Evolutionary conservation across 2,888 invertebrate genomes (phyloP).

Genomic region (Notodonta ziczac): DNA sequence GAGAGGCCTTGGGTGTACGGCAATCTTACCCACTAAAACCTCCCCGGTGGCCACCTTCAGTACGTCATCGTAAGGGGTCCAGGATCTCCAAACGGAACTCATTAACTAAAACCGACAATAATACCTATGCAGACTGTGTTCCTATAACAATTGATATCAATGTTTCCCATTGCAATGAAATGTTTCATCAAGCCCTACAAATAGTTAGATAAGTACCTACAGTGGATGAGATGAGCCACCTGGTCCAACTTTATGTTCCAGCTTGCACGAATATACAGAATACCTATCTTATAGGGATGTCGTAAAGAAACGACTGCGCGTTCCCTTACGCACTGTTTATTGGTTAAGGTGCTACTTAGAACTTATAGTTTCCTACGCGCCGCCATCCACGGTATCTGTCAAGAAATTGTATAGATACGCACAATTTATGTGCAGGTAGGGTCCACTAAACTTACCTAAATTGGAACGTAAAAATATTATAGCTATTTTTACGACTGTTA

Average conservation of each 20-base stretch:
- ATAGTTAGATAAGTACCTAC: constrained; percentile 7
- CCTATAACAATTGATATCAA: no score
- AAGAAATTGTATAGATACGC: constrained; percentile 17
- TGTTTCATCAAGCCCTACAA: neutral
- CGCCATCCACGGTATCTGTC: constrained; percentile 13
- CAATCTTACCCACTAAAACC: no score
- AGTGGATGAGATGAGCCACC: constrained; percentile 41
- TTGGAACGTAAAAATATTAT: constrained; percentile 43
- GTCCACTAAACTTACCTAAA: constrained; percentile 32
- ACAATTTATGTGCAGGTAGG: constrained; percentile 29
- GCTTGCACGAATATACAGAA: constrained; percentile 40
- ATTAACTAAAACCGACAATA: no score
- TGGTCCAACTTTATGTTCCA: constrained; percentile 48
- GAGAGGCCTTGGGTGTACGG: no score
- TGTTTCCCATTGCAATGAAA: no score
- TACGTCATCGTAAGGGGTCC: no score
- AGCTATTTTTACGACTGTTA: constrained; percentile 41
- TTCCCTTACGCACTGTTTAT: constrained; percentile 39
- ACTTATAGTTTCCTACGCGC: constrained; percentile 34
- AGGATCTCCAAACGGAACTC: no score
- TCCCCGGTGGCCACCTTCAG: no score
- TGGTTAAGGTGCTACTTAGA: constrained; percentile 26
- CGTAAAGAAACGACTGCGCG: constrained; percentile 35
- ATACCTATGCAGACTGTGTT: no score
- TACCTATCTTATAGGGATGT: constrained; percentile 38